Conservation (phyloP, 2,797 vertebrate species). For the Pygocentrus nattereri region DNA sequence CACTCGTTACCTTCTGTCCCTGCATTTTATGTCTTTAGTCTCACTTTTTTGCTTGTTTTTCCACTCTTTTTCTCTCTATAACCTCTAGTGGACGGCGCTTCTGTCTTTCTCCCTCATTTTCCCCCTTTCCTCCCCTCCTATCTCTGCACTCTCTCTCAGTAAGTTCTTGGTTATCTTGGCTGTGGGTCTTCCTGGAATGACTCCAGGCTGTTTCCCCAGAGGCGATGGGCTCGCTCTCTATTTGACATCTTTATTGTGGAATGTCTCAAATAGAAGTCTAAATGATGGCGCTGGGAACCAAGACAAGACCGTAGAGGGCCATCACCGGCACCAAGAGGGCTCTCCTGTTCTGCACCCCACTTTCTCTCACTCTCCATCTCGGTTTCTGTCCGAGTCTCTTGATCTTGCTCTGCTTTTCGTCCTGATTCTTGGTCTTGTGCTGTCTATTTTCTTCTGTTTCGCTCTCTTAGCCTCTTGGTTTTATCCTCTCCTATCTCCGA, state of each 20-base stretch:
- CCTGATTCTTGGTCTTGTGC: conserved; percentile 23
- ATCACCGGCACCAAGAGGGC: conserved; percentile 37
- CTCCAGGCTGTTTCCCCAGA: conserved; percentile 69
- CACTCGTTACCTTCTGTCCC: background rate
- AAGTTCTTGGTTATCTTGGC: conserved; percentile 69
- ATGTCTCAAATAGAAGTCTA: conserved; percentile 80
- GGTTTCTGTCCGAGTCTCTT: background rate
- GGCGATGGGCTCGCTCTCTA: conserved; percentile 67
- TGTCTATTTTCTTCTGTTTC: conserved; percentile 24
- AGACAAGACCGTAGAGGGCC: conserved; percentile 51
- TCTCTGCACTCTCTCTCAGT: conserved; percentile 31
- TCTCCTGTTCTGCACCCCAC: conserved; percentile 30
- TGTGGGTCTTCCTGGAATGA: conserved; percentile 69
- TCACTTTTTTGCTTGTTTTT: conserved; percentile 7
- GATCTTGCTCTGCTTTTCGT: background rate
- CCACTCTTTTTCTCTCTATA: background rate
- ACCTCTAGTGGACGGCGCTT: background rate
- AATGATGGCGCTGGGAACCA: conserved; percentile 68
- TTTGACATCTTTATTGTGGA: conserved; percentile 83
- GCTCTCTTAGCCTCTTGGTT: background rate
- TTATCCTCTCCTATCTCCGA: too few relatives aligned
- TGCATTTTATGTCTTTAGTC: background rate
- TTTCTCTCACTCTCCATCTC: conserved; percentile 11
- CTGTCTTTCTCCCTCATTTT: background rate
- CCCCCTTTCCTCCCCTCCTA: conserved; percentile 5